Percentiles rank a stretch among this genome's conserved stretches.
Evolutionary conservation across 1,140 invertebrate species (phyloP).

Genomic region (Calosoma granatense): DNA sequence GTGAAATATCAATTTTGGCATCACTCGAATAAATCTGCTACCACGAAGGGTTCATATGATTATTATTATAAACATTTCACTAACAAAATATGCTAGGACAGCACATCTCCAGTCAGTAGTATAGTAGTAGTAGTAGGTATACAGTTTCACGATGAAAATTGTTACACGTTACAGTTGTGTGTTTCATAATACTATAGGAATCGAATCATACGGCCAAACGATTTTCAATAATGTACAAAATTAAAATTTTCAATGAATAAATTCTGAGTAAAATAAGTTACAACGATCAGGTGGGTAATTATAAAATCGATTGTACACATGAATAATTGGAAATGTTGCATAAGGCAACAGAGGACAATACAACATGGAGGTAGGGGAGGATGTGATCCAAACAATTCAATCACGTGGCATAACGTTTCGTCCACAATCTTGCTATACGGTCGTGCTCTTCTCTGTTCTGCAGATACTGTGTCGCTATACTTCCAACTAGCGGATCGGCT

Average conservation of each 20-base stretch:
- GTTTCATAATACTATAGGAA: too few species aligned
- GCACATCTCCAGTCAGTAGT: neutral
- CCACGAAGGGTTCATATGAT: neutral
- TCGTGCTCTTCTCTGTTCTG: constrained; percentile 97
- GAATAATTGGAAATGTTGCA: constrained; percentile 4
- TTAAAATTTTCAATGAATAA: too few species aligned
- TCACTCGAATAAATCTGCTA: neutral
- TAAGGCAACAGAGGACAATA: constrained; percentile 6
- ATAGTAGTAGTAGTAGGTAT: too few species aligned
- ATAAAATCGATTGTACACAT: constrained; percentile 4
- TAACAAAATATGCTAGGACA: neutral
- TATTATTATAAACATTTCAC: constrained; percentile 4
- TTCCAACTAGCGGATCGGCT: constrained; percentile 95
- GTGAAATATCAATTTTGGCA: constrained; percentile 9
- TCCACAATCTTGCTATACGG: constrained; percentile 95
- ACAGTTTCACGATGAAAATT: neutral
- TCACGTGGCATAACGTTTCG: constrained; percentile 95
- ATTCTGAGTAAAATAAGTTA: too few species aligned
- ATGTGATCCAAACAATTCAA: constrained; percentile 24
- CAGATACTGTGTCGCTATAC: constrained; percentile 95
- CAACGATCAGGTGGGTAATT: neutral
- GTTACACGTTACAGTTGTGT: neutral
- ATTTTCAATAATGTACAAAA: neutral
- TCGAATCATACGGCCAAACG: neutral
- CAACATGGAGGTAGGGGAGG: constrained; percentile 20